Evolutionary conservation across 2,797 vertebrate genomes (phyloP).

Genomic region (Xenops minutus): DNA sequence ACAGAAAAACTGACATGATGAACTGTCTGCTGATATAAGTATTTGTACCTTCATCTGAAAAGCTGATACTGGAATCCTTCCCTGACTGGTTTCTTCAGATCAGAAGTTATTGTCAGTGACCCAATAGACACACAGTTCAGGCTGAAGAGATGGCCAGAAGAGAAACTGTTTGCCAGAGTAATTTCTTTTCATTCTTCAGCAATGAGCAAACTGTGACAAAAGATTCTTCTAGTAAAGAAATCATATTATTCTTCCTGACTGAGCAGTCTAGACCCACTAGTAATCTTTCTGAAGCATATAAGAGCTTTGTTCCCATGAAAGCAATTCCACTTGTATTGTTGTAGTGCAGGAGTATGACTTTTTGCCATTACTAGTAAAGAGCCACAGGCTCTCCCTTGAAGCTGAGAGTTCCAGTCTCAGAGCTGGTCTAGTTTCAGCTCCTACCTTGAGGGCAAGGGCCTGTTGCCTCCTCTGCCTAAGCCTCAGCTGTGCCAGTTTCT

Average conservation of each 20-base stretch:
- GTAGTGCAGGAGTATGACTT: not conserved
- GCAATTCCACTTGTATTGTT: not conserved
- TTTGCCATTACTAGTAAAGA: not conserved
- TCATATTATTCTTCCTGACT: not conserved
- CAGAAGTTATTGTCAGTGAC: not conserved
- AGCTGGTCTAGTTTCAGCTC: not conserved
- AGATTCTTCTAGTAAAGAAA: not conserved
- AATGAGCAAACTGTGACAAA: not conserved
- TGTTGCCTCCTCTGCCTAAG: not conserved
- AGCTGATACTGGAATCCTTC: not conserved
- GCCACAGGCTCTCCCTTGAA: not conserved
- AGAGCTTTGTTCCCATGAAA: not conserved
- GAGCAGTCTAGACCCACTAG: not conserved
- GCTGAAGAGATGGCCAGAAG: not conserved
- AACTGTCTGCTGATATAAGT: not conserved
- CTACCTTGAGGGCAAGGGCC: not conserved
- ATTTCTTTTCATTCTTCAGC: not conserved
- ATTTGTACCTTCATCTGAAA: not conserved
- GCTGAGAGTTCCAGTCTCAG: not conserved
- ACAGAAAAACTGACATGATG: not conserved
- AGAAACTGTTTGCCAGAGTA: not conserved
- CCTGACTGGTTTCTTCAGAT: not conserved
- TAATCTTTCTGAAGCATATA: not conserved
- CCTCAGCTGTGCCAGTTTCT: not conserved
- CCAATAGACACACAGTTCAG: not conserved